Base-by-base conservation (phyloP, 2,888 invertebrate species). In the Caenorhabditis plicata region DNA sequence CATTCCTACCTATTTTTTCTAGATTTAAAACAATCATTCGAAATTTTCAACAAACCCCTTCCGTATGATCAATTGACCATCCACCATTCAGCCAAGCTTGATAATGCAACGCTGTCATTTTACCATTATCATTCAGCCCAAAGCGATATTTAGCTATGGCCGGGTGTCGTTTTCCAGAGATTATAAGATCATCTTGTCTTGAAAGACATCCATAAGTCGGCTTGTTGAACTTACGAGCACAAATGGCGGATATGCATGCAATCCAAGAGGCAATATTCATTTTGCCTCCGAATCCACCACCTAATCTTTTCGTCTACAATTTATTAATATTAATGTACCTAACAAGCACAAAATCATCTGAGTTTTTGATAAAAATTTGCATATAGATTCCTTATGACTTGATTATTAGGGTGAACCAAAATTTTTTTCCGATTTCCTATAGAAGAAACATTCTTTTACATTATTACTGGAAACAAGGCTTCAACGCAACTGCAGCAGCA, bases 161-260 rank as follows among this genome's bases (percentile, higher is more conserved):
- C 0, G 93, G 92, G 85, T 95, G 91, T 54, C 94, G 85, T 2
- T 88, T 89, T 8, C 93, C 95, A 0, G 89, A 88, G 75, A 88
- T 87, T 69, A 88, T 83, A 89, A 94, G 92, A 81, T 95, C 94
- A 83, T 94, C 92, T 73, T 92, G 90, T 64, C 95, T 86, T 81
- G 92, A 92, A 42, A 94, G 82, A 88, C 92, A 90, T 65, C 89
- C 88, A 32, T 92, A 86, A 0, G 92, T 88, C 1, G 93, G 90
- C 61, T 87, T 86, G n/a, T 66, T 52, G 20, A 61, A 32, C 17
- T 62, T 58, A 3, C 43, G 23, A 0, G 68, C 63, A 1, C 62
- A 64, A 2, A 66, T 23, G 3, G 65, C 60, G 17, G 46, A 50
- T 22, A 52, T 50, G 13, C 49, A 50, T 1, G 65, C 53, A 8